phyloP scores from a whole-genome alignment of 2,888 invertebrate species.

The Euspilapteryx auroguttella region DNA sequence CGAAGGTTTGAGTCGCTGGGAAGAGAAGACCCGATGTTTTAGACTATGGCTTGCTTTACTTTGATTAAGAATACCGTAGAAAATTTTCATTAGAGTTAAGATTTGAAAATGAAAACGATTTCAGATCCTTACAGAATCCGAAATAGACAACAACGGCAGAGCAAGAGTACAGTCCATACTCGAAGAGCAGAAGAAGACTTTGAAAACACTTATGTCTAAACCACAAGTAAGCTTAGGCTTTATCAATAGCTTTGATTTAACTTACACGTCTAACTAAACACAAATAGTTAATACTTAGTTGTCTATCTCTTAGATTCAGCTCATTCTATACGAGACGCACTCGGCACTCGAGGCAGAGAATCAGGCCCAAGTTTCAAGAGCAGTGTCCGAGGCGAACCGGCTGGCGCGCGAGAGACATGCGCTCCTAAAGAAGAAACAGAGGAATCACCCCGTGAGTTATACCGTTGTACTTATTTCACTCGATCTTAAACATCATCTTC shows the following conservation, averaged over 20 bases:
- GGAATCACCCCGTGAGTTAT: constrained; percentile 17
- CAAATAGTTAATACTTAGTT: neutral
- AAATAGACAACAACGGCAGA: constrained; percentile 64
- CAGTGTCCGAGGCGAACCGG: constrained; percentile 70
- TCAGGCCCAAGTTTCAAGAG: constrained; percentile 68
- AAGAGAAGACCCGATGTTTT: too few species aligned
- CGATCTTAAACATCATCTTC: too few species aligned
- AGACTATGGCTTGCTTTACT: too few species aligned
- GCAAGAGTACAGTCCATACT: constrained; percentile 67
- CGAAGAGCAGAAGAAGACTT: constrained; percentile 74
- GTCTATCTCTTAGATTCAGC: constrained; percentile 62
- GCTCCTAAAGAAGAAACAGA: constrained; percentile 32
- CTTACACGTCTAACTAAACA: neutral
- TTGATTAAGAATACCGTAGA: too few species aligned
- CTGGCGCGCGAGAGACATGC: constrained; percentile 70
- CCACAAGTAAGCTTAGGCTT: constrained; percentile 76
- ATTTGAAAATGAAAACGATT: too few species aligned
- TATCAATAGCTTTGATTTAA: neutral
- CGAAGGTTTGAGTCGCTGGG: too few species aligned
- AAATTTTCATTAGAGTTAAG: too few species aligned
- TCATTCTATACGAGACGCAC: constrained; percentile 81
- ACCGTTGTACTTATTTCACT: too few species aligned
- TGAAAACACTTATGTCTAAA: constrained; percentile 73
- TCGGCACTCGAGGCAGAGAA: constrained; percentile 77
- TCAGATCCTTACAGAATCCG: constrained; percentile 67